These are phyloP conservation scores for Entelurus aequoreus DNA, from an alignment of 2,113 vertebrate genomes.

Conservation along the genomic window DNA sequence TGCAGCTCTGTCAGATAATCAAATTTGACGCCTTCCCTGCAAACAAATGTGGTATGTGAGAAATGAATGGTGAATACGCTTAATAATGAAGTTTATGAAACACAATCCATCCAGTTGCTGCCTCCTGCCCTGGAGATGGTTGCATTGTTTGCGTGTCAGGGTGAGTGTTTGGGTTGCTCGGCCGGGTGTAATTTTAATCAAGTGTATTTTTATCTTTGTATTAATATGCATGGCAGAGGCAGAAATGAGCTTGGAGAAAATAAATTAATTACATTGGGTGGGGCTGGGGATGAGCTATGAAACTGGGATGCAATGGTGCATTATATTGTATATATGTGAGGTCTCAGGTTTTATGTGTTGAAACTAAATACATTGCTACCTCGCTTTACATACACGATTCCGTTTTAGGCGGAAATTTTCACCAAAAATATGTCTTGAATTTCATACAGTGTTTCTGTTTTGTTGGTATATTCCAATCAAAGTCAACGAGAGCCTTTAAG, in stretches of 20 bases:
- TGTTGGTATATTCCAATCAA: no score
- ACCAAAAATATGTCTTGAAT: no score
- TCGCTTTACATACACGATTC: no score
- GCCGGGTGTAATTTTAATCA: slow-evolving; percentile 59
- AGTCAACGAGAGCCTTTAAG: no score
- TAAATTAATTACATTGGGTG: slow-evolving; percentile 56
- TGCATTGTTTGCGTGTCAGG: slow-evolving; percentile 20
- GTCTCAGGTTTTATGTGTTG: slow-evolving; percentile 20
- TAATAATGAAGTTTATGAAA: slow-evolving; percentile 49
- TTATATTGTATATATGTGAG: slow-evolving; percentile 24
- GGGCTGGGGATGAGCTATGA: slow-evolving; percentile 31
- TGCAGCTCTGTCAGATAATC: slow-evolving; percentile 29
- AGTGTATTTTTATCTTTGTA: slow-evolving; percentile 50
- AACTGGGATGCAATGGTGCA: slow-evolving; percentile 46
- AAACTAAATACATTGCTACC: slow-evolving; percentile 3
- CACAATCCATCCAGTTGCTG: slow-evolving; percentile 49
- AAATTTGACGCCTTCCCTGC: slow-evolving; percentile 37
- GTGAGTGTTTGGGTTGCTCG: slow-evolving; percentile 27
- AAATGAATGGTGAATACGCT: slow-evolving; percentile 39
- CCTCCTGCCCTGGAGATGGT: slow-evolving; percentile 41
- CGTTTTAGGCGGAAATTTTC: no score
- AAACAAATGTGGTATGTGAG: slow-evolving; percentile 41
- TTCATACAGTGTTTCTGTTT: no score
- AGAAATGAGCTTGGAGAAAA: slow-evolving; percentile 50
- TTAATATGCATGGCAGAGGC: slow-evolving; percentile 59